phyloP scores from a whole-genome alignment of 2,113 vertebrate genomes.

The Epinephelus cyanopodus region DNA sequence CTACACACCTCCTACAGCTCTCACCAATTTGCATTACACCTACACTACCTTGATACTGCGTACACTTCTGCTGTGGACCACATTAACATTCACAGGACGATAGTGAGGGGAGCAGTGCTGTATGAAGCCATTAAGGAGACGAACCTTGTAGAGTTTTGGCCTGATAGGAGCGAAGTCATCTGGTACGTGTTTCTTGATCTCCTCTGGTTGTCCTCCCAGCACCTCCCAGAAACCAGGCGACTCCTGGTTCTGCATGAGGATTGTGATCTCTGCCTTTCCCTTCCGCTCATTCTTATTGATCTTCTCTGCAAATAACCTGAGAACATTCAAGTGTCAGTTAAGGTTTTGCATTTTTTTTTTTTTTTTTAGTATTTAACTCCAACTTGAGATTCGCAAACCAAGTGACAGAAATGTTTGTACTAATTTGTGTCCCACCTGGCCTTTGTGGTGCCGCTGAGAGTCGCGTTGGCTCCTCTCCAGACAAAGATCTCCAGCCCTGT shows the following conservation, averaged over 20 bases:
- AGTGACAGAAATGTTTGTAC: background rate
- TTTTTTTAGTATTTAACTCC: background rate
- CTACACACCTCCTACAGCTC: background rate
- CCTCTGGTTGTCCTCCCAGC: constrained; percentile 92
- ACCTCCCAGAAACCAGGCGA: constrained; percentile 92
- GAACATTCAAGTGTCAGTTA: background rate
- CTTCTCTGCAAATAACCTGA: constrained; percentile 96
- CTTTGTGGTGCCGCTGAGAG: constrained; percentile 93
- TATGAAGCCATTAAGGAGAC: background rate
- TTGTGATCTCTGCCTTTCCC: constrained; percentile 91
- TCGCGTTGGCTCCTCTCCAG: constrained; percentile 94
- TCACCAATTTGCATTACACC: background rate
- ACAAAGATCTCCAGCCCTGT: constrained; percentile 90
- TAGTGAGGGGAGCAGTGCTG: background rate
- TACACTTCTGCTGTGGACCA: background rate
- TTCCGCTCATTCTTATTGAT: constrained; percentile 98
- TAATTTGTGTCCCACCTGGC: constrained; percentile 87
- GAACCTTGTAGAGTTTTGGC: constrained; percentile 97
- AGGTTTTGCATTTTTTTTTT: no score
- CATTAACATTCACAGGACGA: background rate
- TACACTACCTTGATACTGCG: background rate
- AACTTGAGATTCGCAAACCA: background rate
- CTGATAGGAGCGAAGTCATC: constrained; percentile 91
- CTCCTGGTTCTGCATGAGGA: constrained; percentile 90
- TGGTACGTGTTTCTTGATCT: constrained; percentile 92